These are phyloP conservation scores for Hirudinaria manillensis DNA, from an alignment of 2,888 invertebrate genomes.

Conservation along the genomic window DNA sequence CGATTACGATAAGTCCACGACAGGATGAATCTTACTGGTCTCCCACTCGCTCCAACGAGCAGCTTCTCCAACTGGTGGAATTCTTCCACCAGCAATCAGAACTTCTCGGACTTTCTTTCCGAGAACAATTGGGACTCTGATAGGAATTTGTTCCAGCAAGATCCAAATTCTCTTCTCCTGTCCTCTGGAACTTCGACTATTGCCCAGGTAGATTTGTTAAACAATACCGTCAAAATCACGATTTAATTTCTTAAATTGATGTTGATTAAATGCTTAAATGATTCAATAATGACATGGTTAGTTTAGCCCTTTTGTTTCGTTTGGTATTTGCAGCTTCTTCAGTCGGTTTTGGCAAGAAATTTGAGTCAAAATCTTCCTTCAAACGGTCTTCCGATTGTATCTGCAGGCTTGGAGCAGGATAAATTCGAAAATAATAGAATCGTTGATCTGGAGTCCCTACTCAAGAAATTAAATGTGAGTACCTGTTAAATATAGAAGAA, in stretches of 20 bases:
- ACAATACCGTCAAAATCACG: neutral
- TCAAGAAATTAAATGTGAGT: slow-evolving; percentile 1
- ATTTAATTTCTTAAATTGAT: neutral
- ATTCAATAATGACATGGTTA: neutral
- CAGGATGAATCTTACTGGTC: neutral
- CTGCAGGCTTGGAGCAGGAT: neutral
- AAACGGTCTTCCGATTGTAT: neutral
- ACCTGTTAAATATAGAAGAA: neutral
- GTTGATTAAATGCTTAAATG: neutral
- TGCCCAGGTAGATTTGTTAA: neutral
- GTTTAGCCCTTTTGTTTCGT: neutral
- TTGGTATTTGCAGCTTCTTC: neutral
- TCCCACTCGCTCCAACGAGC: neutral
- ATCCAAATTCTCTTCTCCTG: neutral
- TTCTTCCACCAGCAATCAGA: neutral
- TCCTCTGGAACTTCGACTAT: neutral
- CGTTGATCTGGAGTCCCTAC: neutral
- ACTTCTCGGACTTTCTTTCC: neutral
- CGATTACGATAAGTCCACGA: too few relatives aligned
- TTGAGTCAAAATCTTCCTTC: neutral
- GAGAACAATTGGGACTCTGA: slow-evolving; percentile 1
- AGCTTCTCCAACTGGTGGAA: slow-evolving; percentile 7
- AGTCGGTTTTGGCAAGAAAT: slow-evolving; percentile 3
- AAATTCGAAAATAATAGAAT: slow-evolving; percentile 7
- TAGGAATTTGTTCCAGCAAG: neutral